Conservation (phyloP, 1,140 invertebrate genomes). For the Spodoptera frugiperda region DNA sequence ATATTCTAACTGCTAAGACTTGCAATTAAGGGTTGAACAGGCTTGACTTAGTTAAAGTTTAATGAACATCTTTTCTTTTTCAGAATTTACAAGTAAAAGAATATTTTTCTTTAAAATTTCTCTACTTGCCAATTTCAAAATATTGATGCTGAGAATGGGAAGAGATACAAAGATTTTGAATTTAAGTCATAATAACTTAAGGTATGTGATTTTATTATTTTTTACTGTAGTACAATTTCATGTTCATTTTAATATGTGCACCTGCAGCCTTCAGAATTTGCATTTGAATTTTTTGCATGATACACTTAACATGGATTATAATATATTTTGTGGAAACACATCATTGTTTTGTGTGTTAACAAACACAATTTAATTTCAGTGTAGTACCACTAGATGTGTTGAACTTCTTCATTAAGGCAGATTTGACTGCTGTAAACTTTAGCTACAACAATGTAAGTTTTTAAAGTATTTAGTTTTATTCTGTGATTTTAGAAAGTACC, state of each 20-base stretch:
- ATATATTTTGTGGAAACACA: no score
- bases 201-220: slow-evolving; percentile 52
- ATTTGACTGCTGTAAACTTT: slow-evolving; percentile 72
- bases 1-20: no score
- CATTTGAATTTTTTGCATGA: no score
- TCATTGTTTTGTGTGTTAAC: no score
- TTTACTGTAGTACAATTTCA: neutral
- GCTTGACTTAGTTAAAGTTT: no score
- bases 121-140: slow-evolving; percentile 72
- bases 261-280: no score
- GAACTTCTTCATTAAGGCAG: slow-evolving; percentile 80
- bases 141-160: slow-evolving; percentile 78
- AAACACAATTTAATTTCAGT: slow-evolving; percentile 61
- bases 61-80: neutral
- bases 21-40: no score
- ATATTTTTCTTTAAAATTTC: slow-evolving; percentile 71
- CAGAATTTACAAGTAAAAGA: slow-evolving; percentile 66
- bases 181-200: slow-evolving; percentile 75
- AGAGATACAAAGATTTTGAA: slow-evolving; percentile 71
- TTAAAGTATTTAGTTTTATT: no score
- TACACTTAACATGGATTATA: no score
- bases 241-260: no score
- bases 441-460: slow-evolving; percentile 77
- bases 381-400: slow-evolving; percentile 71
- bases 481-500: no score